Evolutionary conservation across 2,113 vertebrate species (phyloP).

Genomic region (Odobenus rosmarus): DNA sequence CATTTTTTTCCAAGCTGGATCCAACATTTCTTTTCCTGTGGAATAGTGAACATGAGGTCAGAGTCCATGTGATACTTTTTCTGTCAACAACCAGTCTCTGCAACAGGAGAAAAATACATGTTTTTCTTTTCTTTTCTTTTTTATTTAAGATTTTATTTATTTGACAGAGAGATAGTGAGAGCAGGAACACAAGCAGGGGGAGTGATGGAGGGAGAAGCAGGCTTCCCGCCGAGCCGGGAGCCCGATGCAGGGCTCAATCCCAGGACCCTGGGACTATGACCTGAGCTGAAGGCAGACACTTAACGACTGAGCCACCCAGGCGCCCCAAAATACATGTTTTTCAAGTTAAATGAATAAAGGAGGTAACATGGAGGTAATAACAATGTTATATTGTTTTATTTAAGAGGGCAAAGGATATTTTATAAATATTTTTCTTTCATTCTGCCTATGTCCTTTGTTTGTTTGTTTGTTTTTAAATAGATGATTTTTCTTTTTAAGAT

Average conservation of each 20-base stretch:
- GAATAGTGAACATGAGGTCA: not conserved
- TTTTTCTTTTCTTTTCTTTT: not conserved
- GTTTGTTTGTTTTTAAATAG: too few relatives aligned
- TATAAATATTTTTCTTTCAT: not conserved
- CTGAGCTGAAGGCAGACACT: too few relatives aligned
- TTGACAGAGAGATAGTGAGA: too few relatives aligned
- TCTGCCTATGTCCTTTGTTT: not conserved
- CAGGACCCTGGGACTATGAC: too few relatives aligned
- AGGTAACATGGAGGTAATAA: not conserved
- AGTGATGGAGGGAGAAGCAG: too few relatives aligned
- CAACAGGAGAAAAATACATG: not conserved
- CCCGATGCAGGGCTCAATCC: too few relatives aligned
- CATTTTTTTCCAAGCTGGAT: not conserved
- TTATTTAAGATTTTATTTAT: too few relatives aligned
- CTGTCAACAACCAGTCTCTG: not conserved
- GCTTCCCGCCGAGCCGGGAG: too few relatives aligned
- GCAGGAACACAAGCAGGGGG: too few relatives aligned
- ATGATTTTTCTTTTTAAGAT: too few relatives aligned
- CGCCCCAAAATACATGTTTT: not conserved
- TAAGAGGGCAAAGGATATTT: not conserved
- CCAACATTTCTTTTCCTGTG: not conserved
- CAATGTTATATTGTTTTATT: not conserved
- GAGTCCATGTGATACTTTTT: not conserved
- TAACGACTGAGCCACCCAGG: too few relatives aligned
- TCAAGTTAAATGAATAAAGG: not conserved